These are phyloP conservation scores for Xiphophorus couchianus DNA, from an alignment of 2,113 vertebrate species.

Conservation along the genomic window DNA sequence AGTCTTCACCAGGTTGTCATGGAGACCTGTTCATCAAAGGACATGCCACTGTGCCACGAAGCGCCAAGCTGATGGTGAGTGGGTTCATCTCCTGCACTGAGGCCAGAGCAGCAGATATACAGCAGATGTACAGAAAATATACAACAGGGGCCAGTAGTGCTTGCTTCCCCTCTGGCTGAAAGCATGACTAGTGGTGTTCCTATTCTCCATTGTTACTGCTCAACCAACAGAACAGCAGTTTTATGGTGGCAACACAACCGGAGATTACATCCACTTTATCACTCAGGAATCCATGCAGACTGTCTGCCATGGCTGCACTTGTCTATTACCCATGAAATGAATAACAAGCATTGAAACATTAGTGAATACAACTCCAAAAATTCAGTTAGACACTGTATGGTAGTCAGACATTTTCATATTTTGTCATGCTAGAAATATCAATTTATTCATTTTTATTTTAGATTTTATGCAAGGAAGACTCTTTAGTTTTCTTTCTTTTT, in stretches of 20 bases:
- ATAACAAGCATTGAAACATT: background rate
- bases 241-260: background rate
- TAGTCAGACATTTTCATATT: too few relatives aligned
- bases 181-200: background rate
- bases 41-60: background rate
- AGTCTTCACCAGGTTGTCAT: background rate
- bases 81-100: background rate
- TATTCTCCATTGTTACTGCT: background rate
- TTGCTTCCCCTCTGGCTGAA: too few relatives aligned
- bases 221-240: background rate
- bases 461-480: too few relatives aligned
- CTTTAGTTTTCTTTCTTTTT: too few relatives aligned
- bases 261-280: background rate
- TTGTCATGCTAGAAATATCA: too few relatives aligned
- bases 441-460: too few relatives aligned
- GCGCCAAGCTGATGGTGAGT: conserved; percentile 29
- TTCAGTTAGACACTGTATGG: too few relatives aligned
- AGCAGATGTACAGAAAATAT: too few relatives aligned
- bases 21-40: conserved; percentile 26
- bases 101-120: too few relatives aligned
- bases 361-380: too few relatives aligned
- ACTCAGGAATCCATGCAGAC: background rate
- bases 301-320: background rate
- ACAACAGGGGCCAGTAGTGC: too few relatives aligned
- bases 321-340: background rate